phyloP scores from a whole-genome alignment of 2,888 invertebrate species.

The Sminthurides aquaticus region DNA sequence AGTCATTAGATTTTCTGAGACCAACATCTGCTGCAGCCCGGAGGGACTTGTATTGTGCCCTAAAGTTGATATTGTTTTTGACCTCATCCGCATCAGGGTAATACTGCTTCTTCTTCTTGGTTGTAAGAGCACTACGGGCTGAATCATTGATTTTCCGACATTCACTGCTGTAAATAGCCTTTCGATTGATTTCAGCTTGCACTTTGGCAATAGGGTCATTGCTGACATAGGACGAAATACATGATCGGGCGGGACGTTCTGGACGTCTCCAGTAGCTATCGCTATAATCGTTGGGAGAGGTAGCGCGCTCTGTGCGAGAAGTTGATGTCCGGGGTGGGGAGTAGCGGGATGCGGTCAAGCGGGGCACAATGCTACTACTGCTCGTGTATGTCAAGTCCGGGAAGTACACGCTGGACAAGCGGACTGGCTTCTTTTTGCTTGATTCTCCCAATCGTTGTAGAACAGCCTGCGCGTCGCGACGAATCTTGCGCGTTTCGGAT shows the following conservation, averaged over 20 bases:
- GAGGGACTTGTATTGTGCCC: conserved; percentile 17
- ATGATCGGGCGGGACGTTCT: neutral
- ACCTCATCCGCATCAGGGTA: conserved; percentile 15
- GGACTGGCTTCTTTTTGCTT: conserved; percentile 16
- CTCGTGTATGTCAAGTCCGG: conserved; percentile 19
- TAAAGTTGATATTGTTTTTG: conserved; percentile 21
- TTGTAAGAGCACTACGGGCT: neutral
- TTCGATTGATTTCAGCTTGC: conserved; percentile 20
- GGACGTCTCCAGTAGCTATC: conserved; percentile 5
- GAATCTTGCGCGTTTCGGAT: conserved; percentile 15
- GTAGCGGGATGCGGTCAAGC: neutral
- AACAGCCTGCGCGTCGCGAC: conserved; percentile 16
- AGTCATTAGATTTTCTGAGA: conserved; percentile 17
- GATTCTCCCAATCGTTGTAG: conserved; percentile 16
- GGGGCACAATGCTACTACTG: conserved; percentile 6
- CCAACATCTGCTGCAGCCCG: conserved; percentile 18
- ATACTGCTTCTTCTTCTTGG: neutral
- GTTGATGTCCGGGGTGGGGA: neutral
- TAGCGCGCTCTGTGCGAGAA: neutral
- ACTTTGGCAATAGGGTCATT: conserved; percentile 18
- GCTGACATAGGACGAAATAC: neutral
- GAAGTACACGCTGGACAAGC: conserved; percentile 20
- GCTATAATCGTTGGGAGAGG: neutral
- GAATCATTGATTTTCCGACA: conserved; percentile 21
- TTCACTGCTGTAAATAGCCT: conserved; percentile 14